These are phyloP conservation scores for Heteropelma amictum DNA, from an alignment of 2,888 invertebrate genomes.

Conservation along the genomic window DNA sequence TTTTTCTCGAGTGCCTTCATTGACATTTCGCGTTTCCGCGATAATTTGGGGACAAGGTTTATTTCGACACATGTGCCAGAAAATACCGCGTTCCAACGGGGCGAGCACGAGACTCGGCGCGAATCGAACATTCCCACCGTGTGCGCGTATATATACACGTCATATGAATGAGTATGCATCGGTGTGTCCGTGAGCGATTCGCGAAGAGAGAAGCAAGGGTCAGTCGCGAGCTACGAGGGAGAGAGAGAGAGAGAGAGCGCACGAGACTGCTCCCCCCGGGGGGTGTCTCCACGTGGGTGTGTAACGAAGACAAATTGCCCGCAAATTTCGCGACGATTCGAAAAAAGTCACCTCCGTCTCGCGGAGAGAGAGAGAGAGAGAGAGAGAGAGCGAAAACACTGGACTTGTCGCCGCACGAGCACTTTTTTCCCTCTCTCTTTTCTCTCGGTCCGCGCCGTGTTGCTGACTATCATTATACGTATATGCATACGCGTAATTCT, in stretches of 20 bases:
- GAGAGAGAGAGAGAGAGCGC: constrained; percentile 56
- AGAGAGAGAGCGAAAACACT: constrained; percentile 7
- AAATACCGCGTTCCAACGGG: too few relatives aligned
- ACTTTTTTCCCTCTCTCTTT: constrained; percentile 9
- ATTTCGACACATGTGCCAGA: too few relatives aligned
- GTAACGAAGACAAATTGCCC: constrained; percentile 76
- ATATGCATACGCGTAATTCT: background rate
- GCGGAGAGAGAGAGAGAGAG: background rate
- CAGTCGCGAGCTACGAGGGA: constrained; percentile 22
- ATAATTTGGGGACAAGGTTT: too few relatives aligned
- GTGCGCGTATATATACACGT: background rate
- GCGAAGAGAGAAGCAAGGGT: constrained; percentile 31
- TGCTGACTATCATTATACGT: background rate
- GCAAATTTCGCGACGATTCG: constrained; percentile 69
- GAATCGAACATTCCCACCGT: too few relatives aligned
- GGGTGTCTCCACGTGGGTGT: constrained; percentile 71
- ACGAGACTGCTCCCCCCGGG: constrained; percentile 67
- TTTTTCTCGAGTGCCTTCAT: too few relatives aligned
- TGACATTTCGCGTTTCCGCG: too few relatives aligned
- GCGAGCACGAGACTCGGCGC: too few relatives aligned
- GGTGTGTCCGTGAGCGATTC: background rate
- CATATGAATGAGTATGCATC: background rate
- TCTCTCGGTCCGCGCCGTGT: too few relatives aligned
- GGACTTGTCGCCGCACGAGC: constrained; percentile 8
- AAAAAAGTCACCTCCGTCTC: constrained; percentile 49